Evolutionary conservation across 30 jellyfish, hydroid and myxozoan genomes (phyloP).

Genomic region (Aurelia aurita complex sp. Pacific): DNA sequence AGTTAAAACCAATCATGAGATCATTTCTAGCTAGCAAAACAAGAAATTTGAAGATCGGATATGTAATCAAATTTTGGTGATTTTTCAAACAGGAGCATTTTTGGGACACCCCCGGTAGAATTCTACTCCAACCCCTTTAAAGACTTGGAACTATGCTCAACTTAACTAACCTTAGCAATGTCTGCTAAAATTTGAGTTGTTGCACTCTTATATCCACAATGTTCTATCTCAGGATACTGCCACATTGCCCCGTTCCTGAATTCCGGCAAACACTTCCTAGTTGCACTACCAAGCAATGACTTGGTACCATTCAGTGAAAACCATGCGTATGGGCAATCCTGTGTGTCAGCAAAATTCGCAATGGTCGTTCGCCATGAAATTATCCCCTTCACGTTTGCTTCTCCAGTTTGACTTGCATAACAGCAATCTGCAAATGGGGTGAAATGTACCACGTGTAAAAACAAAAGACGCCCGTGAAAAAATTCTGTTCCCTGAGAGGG

Average conservation of each 20-base stretch:
- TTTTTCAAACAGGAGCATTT: too few species aligned
- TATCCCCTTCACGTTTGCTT: slow-evolving; percentile 44
- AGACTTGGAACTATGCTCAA: too few species aligned
- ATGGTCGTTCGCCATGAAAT: slow-evolving; percentile 30
- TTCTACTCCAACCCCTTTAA: too few species aligned
- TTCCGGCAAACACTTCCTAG: slow-evolving; percentile 35
- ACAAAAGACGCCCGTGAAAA: too few species aligned
- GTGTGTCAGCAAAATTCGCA: slow-evolving; percentile 39
- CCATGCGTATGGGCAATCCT: slow-evolving; percentile 40
- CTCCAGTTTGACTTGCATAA: slow-evolving; percentile 58
- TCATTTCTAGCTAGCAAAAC: too few species aligned
- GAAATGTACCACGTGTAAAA: too few species aligned
- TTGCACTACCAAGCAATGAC: not conserved
- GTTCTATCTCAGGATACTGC: slow-evolving; percentile 33
- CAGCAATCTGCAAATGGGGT: slow-evolving; percentile 44
- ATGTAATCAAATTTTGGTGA: too few species aligned
- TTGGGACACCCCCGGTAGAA: too few species aligned
- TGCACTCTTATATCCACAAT: slow-evolving; percentile 44
- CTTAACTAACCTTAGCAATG: slow-evolving; percentile 29
- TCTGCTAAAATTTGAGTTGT: slow-evolving; percentile 48
- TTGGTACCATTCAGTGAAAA: not conserved
- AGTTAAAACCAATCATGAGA: too few species aligned
- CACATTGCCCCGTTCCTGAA: slow-evolving; percentile 49
- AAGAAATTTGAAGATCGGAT: too few species aligned
- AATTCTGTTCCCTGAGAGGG: too few species aligned